phyloP scores from a whole-genome alignment of 2,888 invertebrate genomes.

The Cryptocephalus moraei region DNA sequence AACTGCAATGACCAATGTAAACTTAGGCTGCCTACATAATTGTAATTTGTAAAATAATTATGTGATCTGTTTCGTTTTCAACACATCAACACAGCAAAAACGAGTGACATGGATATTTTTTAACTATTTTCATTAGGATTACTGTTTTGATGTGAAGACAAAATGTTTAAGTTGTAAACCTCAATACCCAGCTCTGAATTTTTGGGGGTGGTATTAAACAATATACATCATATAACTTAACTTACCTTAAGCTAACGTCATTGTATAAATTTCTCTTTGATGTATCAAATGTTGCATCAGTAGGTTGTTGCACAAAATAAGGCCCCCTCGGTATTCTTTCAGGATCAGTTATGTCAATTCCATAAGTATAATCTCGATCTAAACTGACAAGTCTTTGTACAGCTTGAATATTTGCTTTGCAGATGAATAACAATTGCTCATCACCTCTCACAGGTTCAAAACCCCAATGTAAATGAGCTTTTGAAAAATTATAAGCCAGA shows the following conservation, averaged over 20 bases:
- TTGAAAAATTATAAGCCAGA: slow-evolving; percentile 69
- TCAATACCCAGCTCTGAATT: too few species aligned
- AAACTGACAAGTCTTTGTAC: slow-evolving; percentile 62
- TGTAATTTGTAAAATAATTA: too few species aligned
- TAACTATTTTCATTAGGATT: too few species aligned
- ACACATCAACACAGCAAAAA: too few species aligned
- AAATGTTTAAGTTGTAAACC: too few species aligned
- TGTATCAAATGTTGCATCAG: slow-evolving; percentile 73
- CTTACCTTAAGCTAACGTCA: slow-evolving; percentile 59
- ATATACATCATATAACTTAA: neutral
- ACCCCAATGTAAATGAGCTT: slow-evolving; percentile 69
- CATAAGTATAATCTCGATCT: slow-evolving; percentile 75
- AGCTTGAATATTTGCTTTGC: slow-evolving; percentile 71
- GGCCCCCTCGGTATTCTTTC: slow-evolving; percentile 80
- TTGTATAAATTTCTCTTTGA: slow-evolving; percentile 57
- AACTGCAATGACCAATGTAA: too few species aligned
- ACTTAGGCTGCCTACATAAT: too few species aligned
- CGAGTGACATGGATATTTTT: too few species aligned
- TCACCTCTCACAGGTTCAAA: slow-evolving; percentile 69
- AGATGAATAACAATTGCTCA: slow-evolving; percentile 72
- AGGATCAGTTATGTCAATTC: slow-evolving; percentile 70
- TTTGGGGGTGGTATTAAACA: too few species aligned
- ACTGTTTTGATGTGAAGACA: too few species aligned
- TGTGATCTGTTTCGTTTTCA: too few species aligned
- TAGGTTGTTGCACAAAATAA: slow-evolving; percentile 76